Base-by-base conservation (phyloP, 2,113 vertebrate species). In the Peromyscus polionotus region DNA sequence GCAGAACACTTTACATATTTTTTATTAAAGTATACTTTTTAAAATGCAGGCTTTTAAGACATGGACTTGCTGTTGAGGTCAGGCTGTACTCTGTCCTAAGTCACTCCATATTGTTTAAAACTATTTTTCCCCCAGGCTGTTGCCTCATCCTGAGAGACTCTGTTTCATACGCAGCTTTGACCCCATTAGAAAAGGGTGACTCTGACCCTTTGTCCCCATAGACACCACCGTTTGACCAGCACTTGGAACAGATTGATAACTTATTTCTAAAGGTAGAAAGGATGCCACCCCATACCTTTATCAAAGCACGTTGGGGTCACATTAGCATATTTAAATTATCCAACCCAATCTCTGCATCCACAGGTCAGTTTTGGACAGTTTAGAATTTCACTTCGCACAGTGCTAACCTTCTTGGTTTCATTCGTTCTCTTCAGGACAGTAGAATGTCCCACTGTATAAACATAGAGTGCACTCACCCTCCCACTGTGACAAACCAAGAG, bases 21-120 rank as follows among this genome's bases (percentile, higher is more conserved):
- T 92, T 39, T 73, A 88, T 91, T 95, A 90, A 93, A 95, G n/a
- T 77, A 81, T 17, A 57, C 42, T 81, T 94, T 17, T 80, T 77
- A 90, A 65, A 57, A 54, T 36, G 14, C 75, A 91, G 51, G 19
- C 36, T 93, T 96, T 72, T 39, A 28, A 93, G 88, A 48, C 70
- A 20, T 17, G n/a, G 68, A 90, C 17, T 36, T 26, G 63, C 67
- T n/a, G 31, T 54, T 51, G 48, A n/a, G 45, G 11, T n/a, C 20
- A 51, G 85, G 20, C 11, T n/a, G 48, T 8, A 24, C 45, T 51
- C 65, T 72, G 1, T 12, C 45, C 67, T 70, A 72, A 26, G 10
- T 68, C 17, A 51, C 42, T 67, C 84, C 63, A 33, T 33, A 33
- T 86, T 86, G 61, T 67, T 65, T 86, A 86, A 86, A 67, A 48